Conservation (phyloP, 2,113 vertebrate species). For the Coptodon rendalli region DNA sequence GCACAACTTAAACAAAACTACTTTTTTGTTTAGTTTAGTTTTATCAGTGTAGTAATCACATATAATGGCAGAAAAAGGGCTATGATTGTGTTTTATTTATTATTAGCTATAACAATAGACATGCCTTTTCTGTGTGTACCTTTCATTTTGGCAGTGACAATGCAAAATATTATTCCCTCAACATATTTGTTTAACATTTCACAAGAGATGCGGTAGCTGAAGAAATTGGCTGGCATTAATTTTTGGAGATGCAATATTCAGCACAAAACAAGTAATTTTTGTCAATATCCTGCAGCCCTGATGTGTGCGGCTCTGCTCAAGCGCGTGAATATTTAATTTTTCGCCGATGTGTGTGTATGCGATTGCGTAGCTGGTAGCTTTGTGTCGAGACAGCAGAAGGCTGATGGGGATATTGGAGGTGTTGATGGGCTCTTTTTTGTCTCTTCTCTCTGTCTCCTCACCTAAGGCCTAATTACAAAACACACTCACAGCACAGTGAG, state of each 20-base stretch:
- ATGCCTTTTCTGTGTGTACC: background rate
- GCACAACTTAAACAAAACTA: background rate
- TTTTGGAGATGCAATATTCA: background rate
- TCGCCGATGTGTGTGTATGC: background rate
- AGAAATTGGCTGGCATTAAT: background rate
- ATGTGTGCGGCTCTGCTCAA: background rate
- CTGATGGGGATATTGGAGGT: constrained; percentile 15
- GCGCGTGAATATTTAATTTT: background rate
- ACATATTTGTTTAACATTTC: background rate
- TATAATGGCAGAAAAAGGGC: background rate
- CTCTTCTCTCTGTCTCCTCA: background rate
- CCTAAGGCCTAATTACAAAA: constrained; percentile 4
- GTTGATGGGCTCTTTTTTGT: constrained; percentile 9
- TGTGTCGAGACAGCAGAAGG: constrained; percentile 17
- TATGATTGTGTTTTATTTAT: background rate
- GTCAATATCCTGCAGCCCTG: constrained; percentile 10
- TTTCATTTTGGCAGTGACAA: background rate
- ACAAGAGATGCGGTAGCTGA: background rate
- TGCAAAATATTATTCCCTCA: background rate
- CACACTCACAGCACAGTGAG: background rate
- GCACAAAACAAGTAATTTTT: background rate
- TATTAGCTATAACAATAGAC: background rate
- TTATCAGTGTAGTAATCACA: background rate
- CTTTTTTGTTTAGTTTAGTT: accelerated
- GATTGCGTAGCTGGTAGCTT: background rate